Base-by-base conservation (phyloP, 2,113 vertebrate species). In the Orientallactaga bullata region DNA sequence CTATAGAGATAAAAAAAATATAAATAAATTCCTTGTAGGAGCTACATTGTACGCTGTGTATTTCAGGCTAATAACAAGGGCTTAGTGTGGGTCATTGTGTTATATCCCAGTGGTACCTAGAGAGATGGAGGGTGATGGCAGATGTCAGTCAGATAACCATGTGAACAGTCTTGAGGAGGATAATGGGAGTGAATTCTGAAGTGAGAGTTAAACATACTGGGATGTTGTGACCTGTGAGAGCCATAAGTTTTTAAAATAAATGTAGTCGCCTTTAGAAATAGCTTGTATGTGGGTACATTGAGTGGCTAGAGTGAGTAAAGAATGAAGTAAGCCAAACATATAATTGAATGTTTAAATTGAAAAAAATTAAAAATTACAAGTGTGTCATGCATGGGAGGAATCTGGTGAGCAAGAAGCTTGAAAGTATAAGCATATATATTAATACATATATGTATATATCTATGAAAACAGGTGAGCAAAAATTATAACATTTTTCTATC, bases 1-100 rank as follows among this genome's bases (percentile, higher is more conserved):
- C 85, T 47, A 24, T 96, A 2, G 26, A 92, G 69, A 92, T 86
- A 95, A 72, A 88, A 97, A 96, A 77, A 24, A 97, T 89, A 87
- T 94, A 97, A 96, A 95, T 86, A 97, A 97, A 97, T 96, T 95
- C 73, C 96, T 96, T 94, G 85, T 94, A 28, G 12, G 88, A 87
- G 86, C 79, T 96, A 85, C 61, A 24, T 94, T 95, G 35, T 86
- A 30, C 88, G 93, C 96, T 97, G 15, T 97, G 24, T 97, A 95
- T 98, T 98, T 98, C 97, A 97, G 96, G 95, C 98, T 98, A 98
- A 98, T 98, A 97, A 98, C 96, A 96, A 96, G 96, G 96, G 97
- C 95, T 98, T 97, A 97, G 95, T 61, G 87, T 89, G 95, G 98
- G 98, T 98, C 98, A 98, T 93, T 89, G 79, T 97, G 98, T 98